Evolutionary conservation across 2,888 invertebrate genomes (phyloP).

Genomic region (Lepidochrysops patricia): DNA sequence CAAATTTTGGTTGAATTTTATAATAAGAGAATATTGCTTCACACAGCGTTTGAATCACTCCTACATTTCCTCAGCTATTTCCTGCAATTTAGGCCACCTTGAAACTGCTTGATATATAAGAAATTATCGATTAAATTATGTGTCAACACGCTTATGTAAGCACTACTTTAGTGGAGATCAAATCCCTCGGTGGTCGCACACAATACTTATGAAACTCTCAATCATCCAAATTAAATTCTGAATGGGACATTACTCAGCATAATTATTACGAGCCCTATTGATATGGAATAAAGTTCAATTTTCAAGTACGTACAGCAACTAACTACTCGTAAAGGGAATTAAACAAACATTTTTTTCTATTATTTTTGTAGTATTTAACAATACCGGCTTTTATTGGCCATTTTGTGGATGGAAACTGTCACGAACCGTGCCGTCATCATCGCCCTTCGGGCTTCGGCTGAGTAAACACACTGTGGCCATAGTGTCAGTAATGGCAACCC

Average conservation of each 20-base stretch:
- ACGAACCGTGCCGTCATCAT: slow-evolving; percentile 54
- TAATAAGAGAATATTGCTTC: no score
- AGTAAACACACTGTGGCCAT: slow-evolving; percentile 43
- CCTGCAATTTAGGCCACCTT: neutral
- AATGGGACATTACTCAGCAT: neutral
- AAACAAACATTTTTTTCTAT: slow-evolving; percentile 37
- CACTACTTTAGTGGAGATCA: neutral
- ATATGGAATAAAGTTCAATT: slow-evolving; percentile 23
- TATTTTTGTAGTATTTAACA: slow-evolving; percentile 52
- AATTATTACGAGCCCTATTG: neutral
- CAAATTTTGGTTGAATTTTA: no score
- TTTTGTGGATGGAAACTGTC: slow-evolving; percentile 62
- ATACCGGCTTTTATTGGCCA: slow-evolving; percentile 61
- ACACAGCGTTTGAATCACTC: no score
- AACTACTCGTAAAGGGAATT: slow-evolving; percentile 27
- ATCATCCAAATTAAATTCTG: slow-evolving; percentile 10
- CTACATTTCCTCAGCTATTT: no score
- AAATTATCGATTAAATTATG: neutral
- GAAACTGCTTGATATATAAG: neutral
- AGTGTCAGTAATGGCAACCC: neutral
- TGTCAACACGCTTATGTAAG: neutral
- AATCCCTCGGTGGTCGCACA: slow-evolving; percentile 11
- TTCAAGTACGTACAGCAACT: slow-evolving; percentile 6
- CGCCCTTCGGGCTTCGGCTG: slow-evolving; percentile 55
- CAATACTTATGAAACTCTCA: slow-evolving; percentile 5